These are phyloP conservation scores for Catostomus latipinnis DNA, from an alignment of 2,797 vertebrate genomes.

Conservation along the genomic window DNA sequence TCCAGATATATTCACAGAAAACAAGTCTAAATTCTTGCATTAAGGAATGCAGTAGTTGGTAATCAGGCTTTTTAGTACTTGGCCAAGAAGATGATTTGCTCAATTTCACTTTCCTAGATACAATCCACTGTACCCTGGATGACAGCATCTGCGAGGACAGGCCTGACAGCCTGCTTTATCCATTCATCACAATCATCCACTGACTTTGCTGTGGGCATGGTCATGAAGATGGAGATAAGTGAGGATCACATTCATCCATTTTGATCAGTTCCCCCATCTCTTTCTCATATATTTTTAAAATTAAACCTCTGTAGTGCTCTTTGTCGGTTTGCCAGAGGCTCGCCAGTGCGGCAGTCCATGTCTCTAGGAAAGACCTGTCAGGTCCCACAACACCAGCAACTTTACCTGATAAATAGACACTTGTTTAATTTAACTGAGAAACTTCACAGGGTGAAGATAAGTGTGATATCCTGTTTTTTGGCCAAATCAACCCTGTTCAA, in stretches of 20 bases:
- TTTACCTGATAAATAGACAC: constrained; percentile 18
- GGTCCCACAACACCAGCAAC: background rate
- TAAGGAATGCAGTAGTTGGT: background rate
- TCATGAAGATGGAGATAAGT: constrained; percentile 36
- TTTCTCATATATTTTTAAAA: constrained; percentile 44
- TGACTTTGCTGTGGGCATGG: constrained; percentile 39
- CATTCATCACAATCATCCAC: constrained; percentile 41
- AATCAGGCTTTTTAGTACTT: constrained; percentile 4
- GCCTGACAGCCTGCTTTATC: constrained; percentile 33
- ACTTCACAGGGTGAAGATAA: background rate
- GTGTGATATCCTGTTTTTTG: background rate
- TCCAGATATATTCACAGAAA: no score
- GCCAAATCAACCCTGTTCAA: background rate
- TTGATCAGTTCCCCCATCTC: background rate
- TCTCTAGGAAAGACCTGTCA: constrained; percentile 29
- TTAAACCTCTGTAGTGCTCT: background rate
- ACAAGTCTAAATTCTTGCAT: no score
- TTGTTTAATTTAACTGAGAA: background rate
- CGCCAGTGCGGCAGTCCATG: background rate
- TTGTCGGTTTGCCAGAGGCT: background rate
- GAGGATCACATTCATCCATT: constrained; percentile 25
- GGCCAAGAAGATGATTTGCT: constrained; percentile 5
- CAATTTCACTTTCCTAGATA: background rate
- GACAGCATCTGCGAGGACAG: constrained; percentile 20
- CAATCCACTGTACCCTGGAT: background rate